These are phyloP conservation scores for Notamacropus eugenii DNA, from an alignment of 2,797 vertebrate genomes.

Conservation along the genomic window DNA sequence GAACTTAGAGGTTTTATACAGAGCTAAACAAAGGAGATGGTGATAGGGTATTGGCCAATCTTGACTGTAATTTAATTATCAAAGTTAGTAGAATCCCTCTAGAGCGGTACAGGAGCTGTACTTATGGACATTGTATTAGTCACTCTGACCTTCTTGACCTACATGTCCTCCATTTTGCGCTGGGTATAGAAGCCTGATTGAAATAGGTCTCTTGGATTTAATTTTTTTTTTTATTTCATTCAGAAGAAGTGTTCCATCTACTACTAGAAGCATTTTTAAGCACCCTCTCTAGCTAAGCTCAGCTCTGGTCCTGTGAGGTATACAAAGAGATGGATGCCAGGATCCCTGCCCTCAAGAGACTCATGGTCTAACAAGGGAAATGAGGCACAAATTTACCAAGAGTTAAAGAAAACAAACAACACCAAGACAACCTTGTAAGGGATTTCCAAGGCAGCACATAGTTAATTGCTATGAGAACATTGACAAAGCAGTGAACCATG, in stretches of 20 bases:
- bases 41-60: background rate
- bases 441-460: background rate
- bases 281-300: background rate
- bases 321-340: background rate
- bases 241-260: background rate
- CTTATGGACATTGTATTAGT: background rate
- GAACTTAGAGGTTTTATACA: background rate
- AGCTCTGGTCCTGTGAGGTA: background rate
- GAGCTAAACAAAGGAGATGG: background rate
- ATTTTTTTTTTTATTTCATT: background rate
- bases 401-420: background rate
- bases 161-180: background rate
- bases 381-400: slow-evolving; percentile 34
- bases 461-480: background rate
- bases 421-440: background rate
- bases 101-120: background rate
- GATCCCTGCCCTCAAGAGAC: slow-evolving; percentile 47
- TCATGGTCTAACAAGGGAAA: slow-evolving; percentile 18
- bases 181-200: background rate
- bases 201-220: background rate
- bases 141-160: background rate
- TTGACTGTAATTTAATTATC: background rate
- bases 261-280: too few relatives aligned
- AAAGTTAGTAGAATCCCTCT: background rate
- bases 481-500: background rate